Base-by-base conservation (phyloP, 2,888 invertebrate species). In the Torymus auratus region DNA sequence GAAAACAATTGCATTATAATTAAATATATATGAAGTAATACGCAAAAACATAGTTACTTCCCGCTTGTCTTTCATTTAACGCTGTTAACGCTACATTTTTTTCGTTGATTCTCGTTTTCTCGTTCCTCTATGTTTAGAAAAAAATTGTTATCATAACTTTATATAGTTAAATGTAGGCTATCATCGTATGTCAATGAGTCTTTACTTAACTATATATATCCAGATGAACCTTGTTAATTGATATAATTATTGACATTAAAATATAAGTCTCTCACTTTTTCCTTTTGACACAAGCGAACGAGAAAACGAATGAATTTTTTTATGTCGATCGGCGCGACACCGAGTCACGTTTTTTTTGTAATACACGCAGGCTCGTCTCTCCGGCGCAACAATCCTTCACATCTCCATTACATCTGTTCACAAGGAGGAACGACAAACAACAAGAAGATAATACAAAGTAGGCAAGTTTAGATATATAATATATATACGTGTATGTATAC, bases 371-470 rank as follows among this genome's bases (percentile, higher is more conserved):
- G 41, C 41, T 41, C 41, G 41, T 41, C 41, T 41, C 41, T 28
- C 41, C 41, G 41, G 41, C 41, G 7, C 41, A 41, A 41, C 41
- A 10, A 41, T 7, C 41, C 41, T 41, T 41, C 41, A 41, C 41
- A 41, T 41, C 41, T 41, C 41, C 41, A 41, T 41, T 41, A 41
- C 41, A 41, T 41, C 41, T 58, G n/a, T 23, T 58, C 28, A 12
- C 41, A n/a, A 55, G 62, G 28, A 65, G 56, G 15, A 7, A 75
- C 60, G 28, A 56, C n/a, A 3, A 52, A 68, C 50, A 23, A 75
- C 55, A 65, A 60, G 14, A 75, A 15, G 67, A 68, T 28, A n/a
- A 52, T 60, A 67, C 15, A 67, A 50, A 75, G 20, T 67, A 20
- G 60, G 52, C 41, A 60, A 68, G 60, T 50, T 58, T 15, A 41